Evolutionary conservation across 2,113 vertebrate species (phyloP).

Genomic region (Barnardius zonarius): DNA sequence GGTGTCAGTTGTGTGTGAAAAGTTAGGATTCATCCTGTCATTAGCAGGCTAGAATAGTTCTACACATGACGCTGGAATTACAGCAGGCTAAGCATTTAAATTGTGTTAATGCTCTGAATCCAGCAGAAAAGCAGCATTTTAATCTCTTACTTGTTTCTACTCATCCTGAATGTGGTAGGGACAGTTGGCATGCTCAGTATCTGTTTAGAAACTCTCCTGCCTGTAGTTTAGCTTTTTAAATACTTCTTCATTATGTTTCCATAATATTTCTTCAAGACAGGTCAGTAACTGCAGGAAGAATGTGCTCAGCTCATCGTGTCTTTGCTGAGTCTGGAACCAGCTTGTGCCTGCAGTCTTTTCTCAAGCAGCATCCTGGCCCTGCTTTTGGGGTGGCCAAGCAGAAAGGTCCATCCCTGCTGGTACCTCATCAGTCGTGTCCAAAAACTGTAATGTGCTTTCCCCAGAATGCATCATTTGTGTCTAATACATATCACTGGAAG

Average conservation of each 20-base stretch:
- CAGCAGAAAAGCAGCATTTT: not conserved
- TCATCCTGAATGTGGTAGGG: not conserved
- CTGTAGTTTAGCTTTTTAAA: not conserved
- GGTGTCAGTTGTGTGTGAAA: not conserved
- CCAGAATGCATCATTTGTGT: not conserved
- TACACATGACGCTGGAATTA: not conserved
- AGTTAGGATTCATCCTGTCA: not conserved
- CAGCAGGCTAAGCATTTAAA: not conserved
- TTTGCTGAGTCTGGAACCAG: not conserved
- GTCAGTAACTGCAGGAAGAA: not conserved
- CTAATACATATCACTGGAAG: not conserved
- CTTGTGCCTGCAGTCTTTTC: not conserved
- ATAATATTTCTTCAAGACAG: not conserved
- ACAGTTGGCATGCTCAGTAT: fast-evolving
- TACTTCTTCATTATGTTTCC: not conserved
- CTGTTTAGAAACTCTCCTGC: not conserved
- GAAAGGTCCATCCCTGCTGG: not conserved
- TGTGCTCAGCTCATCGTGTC: not conserved
- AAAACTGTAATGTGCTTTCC: not conserved
- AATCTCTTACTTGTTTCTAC: not conserved
- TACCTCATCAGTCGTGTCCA: not conserved
- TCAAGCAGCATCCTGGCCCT: not conserved
- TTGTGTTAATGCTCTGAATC: not conserved
- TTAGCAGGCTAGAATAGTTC: not conserved
- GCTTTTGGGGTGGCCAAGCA: not conserved